Evolutionary conservation across 64 coral and sea anemone genomes (phyloP).

Genomic region (Montipora cactus): DNA sequence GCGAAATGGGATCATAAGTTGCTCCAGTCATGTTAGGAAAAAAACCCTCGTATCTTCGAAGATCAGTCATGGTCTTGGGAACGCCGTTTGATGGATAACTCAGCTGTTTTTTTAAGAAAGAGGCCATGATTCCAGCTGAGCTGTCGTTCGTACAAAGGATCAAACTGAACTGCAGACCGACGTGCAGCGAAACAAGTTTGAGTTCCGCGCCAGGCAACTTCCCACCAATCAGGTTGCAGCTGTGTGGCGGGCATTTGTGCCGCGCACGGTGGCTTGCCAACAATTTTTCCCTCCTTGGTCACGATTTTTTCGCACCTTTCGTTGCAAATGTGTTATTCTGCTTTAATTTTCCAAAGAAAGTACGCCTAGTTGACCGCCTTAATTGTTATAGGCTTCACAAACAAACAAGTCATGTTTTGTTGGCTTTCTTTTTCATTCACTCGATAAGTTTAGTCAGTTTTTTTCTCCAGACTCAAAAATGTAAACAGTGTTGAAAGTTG

Average conservation of each 20-base stretch:
- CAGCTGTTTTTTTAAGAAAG: conserved; percentile 88
- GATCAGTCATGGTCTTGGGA: conserved; percentile 75
- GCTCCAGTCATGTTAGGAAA: conserved; percentile 83
- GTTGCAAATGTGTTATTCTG: neutral
- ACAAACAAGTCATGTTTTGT: neutral
- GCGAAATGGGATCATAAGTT: conserved; percentile 86
- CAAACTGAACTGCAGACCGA: conserved; percentile 75
- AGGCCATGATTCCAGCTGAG: conserved; percentile 69
- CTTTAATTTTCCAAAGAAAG: neutral
- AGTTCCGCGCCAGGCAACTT: conserved; percentile 90
- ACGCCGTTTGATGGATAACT: conserved; percentile 77
- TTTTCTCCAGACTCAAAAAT: neutral
- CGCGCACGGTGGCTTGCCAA: conserved; percentile 79
- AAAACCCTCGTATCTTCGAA: conserved; percentile 91
- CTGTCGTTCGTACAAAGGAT: conserved; percentile 94
- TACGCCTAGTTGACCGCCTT: neutral
- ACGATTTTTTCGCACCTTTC: neutral
- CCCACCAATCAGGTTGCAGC: conserved; percentile 84
- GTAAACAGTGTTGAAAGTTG: too few relatives aligned
- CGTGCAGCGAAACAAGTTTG: conserved; percentile 89
- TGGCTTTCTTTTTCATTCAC: too few relatives aligned
- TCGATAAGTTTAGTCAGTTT: neutral
- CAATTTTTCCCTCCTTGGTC: conserved; percentile 59
- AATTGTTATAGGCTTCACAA: neutral
- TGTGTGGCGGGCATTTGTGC: conserved; percentile 80